Evolutionary conservation across 2,113 vertebrate species (phyloP).

Genomic region (Cairina moschata): DNA sequence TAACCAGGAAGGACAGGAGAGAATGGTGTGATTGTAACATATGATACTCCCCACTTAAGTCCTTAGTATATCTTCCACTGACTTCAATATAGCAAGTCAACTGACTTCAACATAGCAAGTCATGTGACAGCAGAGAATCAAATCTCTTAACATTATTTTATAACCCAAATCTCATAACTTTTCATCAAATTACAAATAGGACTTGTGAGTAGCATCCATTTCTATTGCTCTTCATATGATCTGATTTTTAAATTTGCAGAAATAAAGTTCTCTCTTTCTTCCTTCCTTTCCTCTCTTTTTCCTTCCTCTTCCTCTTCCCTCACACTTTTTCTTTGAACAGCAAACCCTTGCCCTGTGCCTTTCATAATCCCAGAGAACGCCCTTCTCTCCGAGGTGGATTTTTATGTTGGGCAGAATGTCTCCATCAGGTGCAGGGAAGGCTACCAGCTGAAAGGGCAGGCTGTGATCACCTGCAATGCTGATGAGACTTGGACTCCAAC

Average conservation of each 20-base stretch:
- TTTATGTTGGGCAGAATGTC: slow-evolving; percentile 87
- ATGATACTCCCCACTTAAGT: background rate
- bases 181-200: background rate
- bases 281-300: background rate
- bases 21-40: background rate
- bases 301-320: background rate
- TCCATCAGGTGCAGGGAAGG: slow-evolving; percentile 89
- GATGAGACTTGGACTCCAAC: slow-evolving; percentile 92
- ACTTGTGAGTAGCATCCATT: background rate
- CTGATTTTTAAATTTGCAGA: background rate
- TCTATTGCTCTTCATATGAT: background rate
- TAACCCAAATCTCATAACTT: background rate
- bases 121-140: background rate
- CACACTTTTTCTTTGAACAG: slow-evolving; percentile 68
- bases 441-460: slow-evolving; percentile 81
- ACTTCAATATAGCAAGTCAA: background rate
- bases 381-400: slow-evolving; percentile 79
- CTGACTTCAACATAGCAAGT: background rate
- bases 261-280: background rate
- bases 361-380: slow-evolving; percentile 85
- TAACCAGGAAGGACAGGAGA: background rate
- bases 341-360: slow-evolving; percentile 89
- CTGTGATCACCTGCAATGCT: slow-evolving; percentile 84
- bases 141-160: background rate
- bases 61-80: background rate